Base-by-base conservation (phyloP, 2,113 vertebrate species). In the Cyprinodon tularosa region DNA sequence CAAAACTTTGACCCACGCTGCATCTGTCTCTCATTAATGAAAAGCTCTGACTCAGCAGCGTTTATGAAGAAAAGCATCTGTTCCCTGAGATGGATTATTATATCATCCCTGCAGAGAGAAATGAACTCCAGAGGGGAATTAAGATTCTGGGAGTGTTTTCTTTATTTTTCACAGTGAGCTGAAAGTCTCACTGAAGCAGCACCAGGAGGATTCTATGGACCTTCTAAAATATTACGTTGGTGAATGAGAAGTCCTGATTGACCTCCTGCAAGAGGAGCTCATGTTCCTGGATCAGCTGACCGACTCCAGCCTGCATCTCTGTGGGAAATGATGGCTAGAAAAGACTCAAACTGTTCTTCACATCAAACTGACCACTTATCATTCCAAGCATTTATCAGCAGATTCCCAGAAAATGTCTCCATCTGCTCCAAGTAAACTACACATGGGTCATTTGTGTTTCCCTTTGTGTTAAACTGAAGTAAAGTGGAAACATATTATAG, bases 1-100 rank as follows among this genome's bases (percentile, higher is more conserved):
- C 57, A 76, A 62, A 69, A 61, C 72, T 0, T 62, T 59, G 65
- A 82, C 79, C 68, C 73, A 72, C 20, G 9, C 12, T 72, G 74
- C 83, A 83, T 83, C 77, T 88, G 83, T 40, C 1, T 67, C 15
- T 65, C 74, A 68, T 85, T 79, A 73, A 22, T 14, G 13, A 5
- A 62, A 37, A 83, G 77, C 80, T 78, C 50, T 0, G 17, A 57
- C 50, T 57, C 50, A 57, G 50, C 50, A 53, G 50, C 50, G 17
- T 53, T 53, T 53, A 5, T 50, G 48, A 15, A 20, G 48, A 50
- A 17, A 50, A 50, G 48, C 50, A 20, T 15, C 50, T 53, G 50
- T 13, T 45, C 44, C 44, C 9, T 20, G 50, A 20, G 50, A 53
- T 53, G 50, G 8, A 53, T 29, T 29, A 29, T 29, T 5, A 45